Evolutionary conservation across 2,888 invertebrate genomes (phyloP).

Genomic region (Syritta pipiens): DNA sequence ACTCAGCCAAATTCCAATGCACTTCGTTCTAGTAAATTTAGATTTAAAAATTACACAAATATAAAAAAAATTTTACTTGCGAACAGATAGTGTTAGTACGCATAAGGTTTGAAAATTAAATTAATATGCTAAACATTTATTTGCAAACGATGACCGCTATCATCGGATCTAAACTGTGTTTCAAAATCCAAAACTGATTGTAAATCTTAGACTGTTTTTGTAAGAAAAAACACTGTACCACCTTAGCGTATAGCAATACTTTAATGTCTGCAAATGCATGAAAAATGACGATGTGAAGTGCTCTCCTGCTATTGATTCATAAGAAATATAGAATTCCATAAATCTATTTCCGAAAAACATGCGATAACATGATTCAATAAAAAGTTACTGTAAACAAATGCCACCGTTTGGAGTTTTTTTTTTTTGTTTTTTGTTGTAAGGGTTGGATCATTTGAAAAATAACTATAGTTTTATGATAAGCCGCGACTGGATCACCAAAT

Average conservation of each 20-base stretch:
- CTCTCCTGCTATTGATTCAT: conserved; percentile 14
- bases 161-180: conserved; percentile 44
- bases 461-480: too few relatives aligned
- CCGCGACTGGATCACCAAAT: too few relatives aligned
- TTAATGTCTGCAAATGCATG: conserved; percentile 23
- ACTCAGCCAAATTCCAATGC: too few relatives aligned
- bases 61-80: too few relatives aligned
- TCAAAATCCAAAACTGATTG: conserved; percentile 59
- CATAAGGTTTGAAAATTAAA: conserved; percentile 8
- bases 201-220: conserved; percentile 64
- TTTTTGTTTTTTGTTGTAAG: neutral
- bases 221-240: conserved; percentile 39
- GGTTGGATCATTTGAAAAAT: too few relatives aligned
- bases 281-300: conserved; percentile 13
- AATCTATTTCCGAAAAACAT: conserved; percentile 12
- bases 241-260: conserved; percentile 44
- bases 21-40: too few relatives aligned
- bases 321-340: neutral
- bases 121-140: conserved; percentile 10
- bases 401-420: conserved; percentile 7
- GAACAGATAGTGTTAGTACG: neutral
- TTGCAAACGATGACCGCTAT: conserved; percentile 13
- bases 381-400: conserved; percentile 55
- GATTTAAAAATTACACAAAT: too few relatives aligned
- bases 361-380: conserved; percentile 38